phyloP scores from a whole-genome alignment of 2,113 vertebrate species.

The Hepsetus odoe region DNA sequence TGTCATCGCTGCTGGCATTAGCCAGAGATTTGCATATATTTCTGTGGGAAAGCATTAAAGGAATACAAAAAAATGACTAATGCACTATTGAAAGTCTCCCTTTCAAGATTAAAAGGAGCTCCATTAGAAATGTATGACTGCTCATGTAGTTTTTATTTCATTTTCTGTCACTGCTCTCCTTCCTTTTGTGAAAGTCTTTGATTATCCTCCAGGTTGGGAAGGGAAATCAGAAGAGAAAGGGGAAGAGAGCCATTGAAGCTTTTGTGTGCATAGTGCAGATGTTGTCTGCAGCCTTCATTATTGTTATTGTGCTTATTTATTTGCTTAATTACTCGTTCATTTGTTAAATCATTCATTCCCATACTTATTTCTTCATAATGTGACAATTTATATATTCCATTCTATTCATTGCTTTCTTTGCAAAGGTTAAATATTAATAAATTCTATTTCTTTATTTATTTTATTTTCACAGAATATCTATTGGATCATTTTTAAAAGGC shows the following conservation, averaged over 20 bases:
- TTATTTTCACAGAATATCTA: too few species aligned
- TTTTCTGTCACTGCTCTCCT: constrained; percentile 49
- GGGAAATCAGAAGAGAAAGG: constrained; percentile 34
- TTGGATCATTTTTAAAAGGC: too few species aligned
- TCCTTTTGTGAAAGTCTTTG: constrained; percentile 68
- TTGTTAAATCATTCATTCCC: neutral
- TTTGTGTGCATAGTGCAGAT: constrained; percentile 27
- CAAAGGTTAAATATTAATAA: neutral
- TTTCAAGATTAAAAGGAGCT: constrained; percentile 77
- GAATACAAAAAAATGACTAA: constrained; percentile 75
- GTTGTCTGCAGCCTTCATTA: constrained; percentile 13
- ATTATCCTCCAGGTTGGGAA: constrained; percentile 68
- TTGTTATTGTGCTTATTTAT: neutral
- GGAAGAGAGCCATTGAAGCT: constrained; percentile 17
- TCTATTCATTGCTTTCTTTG: too few species aligned
- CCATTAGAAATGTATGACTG: constrained; percentile 78
- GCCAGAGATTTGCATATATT: constrained; percentile 82
- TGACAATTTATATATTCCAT: neutral
- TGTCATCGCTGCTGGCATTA: constrained; percentile 79
- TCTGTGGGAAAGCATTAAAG: constrained; percentile 76
- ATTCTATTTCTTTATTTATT: neutral
- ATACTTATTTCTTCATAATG: constrained; percentile 16
- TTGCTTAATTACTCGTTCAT: neutral
- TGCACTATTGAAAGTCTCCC: constrained; percentile 78
- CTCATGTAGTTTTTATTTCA: constrained; percentile 76